Conservation (phyloP, 2,797 vertebrate species). For the Falco novaeseelandiae region DNA sequence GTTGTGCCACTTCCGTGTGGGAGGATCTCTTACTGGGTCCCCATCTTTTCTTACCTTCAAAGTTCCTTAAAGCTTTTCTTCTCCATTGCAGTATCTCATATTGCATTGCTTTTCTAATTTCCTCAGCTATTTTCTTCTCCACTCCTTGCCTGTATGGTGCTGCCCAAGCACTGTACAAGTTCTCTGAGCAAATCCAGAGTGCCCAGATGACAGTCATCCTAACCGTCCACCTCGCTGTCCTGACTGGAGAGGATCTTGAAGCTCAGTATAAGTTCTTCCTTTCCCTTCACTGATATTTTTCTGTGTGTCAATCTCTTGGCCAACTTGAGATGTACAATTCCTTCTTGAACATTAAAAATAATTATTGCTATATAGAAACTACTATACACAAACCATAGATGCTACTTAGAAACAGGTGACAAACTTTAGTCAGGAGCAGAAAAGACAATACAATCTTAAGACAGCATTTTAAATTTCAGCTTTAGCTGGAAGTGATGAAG, state of each 20-base stretch:
- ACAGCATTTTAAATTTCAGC: neutral
- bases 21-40: neutral
- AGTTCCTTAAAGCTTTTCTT: neutral
- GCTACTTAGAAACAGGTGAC: neutral
- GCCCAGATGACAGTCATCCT: fast-evolving
- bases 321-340: neutral
- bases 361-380: neutral
- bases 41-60: neutral
- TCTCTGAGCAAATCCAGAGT: neutral
- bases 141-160: neutral
- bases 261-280: neutral
- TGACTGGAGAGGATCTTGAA: fast-evolving
- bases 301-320: neutral
- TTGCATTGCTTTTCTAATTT: neutral
- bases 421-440: neutral
- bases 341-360: neutral
- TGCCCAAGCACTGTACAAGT: neutral
- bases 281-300: neutral
- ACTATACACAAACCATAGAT: neutral
- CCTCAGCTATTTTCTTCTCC: neutral
- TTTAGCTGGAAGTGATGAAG: neutral
- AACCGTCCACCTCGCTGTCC: neutral
- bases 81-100: neutral
- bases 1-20: neutral
- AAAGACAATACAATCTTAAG: neutral